phyloP scores from a whole-genome alignment of 2,113 vertebrate genomes.

The Scolopax mira region DNA sequence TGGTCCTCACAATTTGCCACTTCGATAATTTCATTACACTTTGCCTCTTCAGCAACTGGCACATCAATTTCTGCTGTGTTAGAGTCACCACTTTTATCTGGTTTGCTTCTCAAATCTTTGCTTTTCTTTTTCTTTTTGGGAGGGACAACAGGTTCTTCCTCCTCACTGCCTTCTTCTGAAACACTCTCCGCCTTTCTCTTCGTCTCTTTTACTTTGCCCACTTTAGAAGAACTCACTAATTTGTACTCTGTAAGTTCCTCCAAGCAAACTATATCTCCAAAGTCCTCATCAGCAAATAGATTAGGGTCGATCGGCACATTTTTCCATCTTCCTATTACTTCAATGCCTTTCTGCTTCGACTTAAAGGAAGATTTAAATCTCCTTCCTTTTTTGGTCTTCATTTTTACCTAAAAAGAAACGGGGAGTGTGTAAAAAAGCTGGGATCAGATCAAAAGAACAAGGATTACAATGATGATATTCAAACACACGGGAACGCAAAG shows the following conservation, averaged over 20 bases:
- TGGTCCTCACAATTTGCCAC: neutral
- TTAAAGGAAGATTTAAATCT: conserved; percentile 34
- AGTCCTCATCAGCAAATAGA: conserved; percentile 84
- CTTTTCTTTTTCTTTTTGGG: conserved; percentile 66
- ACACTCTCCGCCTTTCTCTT: conserved; percentile 76
- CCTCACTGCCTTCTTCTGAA: neutral
- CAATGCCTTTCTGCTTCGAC: conserved; percentile 77
- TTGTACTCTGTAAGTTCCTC: conserved; percentile 91
- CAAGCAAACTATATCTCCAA: conserved; percentile 87
- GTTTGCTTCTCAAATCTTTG: conserved; percentile 1
- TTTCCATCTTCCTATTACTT: conserved; percentile 86
- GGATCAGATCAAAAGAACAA: neutral
- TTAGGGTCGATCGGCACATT: conserved; percentile 83
- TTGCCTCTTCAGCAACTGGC: neutral
- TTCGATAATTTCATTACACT: neutral
- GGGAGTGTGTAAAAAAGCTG: neutral
- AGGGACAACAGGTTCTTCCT: neutral
- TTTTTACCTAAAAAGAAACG: conserved; percentile 53
- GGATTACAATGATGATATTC: no score
- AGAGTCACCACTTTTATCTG: neutral
- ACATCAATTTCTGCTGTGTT: neutral
- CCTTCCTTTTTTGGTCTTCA: conserved; percentile 78
- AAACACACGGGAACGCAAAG: rapidly evolving
- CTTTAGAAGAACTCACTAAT: conserved; percentile 75
- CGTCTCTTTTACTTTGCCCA: conserved; percentile 40